A percentile compares a stretch with the other conserved stretches of the same genome.
phyloP scores from a whole-genome alignment of 2,113 vertebrate genomes.

The Brevimyrus niger region DNA sequence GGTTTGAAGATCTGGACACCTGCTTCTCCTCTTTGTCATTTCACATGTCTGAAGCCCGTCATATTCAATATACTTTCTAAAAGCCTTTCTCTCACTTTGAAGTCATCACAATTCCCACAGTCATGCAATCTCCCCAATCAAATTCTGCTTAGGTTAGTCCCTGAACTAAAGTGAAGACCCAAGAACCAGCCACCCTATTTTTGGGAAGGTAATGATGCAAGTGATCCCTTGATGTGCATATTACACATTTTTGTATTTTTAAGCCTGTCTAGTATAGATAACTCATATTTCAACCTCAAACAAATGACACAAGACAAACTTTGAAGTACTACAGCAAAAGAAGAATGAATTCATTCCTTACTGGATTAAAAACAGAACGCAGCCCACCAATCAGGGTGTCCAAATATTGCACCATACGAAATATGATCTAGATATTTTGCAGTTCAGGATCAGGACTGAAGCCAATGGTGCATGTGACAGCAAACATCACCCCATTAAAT shows the following conservation, averaged over 20 bases:
- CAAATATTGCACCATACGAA: not conserved
- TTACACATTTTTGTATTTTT: not conserved
- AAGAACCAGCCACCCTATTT: not conserved
- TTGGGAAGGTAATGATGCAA: not conserved
- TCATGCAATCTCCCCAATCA: not conserved
- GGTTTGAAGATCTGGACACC: not conserved
- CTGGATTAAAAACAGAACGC: not conserved
- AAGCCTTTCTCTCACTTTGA: not conserved
- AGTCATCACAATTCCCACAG: not conserved
- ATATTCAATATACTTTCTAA: not conserved
- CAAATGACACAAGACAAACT: not conserved
- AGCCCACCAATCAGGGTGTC: not conserved
- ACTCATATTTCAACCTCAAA: not conserved
- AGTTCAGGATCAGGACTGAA: not conserved
- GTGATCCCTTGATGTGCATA: not conserved
- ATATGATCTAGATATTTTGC: not conserved
- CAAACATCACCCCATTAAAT: not conserved
- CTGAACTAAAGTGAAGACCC: not conserved
- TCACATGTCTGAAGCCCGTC: not conserved
- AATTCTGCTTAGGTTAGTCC: not conserved
- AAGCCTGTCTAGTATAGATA: not conserved
- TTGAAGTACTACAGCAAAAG: not conserved
- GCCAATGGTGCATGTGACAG: not conserved
- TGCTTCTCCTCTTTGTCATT: not conserved
- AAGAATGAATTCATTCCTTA: not conserved